Evolutionary conservation across 2,113 vertebrate species (phyloP).

Genomic region (Triplophysa siluroides): DNA sequence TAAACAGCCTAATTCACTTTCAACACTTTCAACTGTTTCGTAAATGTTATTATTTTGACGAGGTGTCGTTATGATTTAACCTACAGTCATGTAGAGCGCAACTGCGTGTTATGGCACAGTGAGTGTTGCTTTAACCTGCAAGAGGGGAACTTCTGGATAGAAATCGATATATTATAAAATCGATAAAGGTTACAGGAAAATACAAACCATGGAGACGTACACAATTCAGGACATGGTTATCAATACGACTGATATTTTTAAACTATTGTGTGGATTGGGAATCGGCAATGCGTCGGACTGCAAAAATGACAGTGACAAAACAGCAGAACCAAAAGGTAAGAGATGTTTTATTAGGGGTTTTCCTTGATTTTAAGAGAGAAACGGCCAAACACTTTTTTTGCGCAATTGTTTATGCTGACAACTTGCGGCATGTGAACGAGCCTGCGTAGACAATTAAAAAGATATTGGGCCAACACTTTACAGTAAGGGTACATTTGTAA

Average conservation of each 20-base stretch:
- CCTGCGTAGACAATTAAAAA: background rate
- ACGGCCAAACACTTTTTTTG: too few species aligned
- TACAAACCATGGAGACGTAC: constrained; percentile 68
- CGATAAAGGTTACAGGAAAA: background rate
- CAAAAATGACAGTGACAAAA: constrained; percentile 47
- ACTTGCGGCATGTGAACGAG: too few species aligned
- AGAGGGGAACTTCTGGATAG: background rate
- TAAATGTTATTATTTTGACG: background rate
- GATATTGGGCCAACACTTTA: too few species aligned
- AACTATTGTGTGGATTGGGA: constrained; percentile 70
- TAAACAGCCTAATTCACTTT: too few species aligned
- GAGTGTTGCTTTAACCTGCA: constrained; percentile 7
- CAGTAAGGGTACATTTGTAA: too few species aligned
- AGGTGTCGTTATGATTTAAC: background rate
- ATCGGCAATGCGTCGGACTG: constrained; percentile 72
- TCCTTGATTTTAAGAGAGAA: too few species aligned
- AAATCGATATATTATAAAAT: background rate
- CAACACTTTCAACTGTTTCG: background rate
- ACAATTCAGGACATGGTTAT: constrained; percentile 68
- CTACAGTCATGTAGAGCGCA: background rate
- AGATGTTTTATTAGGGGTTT: background rate
- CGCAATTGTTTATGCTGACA: too few species aligned
- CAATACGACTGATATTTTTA: constrained; percentile 72
- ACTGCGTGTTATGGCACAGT: background rate
- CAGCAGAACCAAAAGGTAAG: constrained; percentile 66